These are phyloP conservation scores for Macrotus californicus DNA, from an alignment of 2,113 vertebrate species.

Conservation along the genomic window DNA sequence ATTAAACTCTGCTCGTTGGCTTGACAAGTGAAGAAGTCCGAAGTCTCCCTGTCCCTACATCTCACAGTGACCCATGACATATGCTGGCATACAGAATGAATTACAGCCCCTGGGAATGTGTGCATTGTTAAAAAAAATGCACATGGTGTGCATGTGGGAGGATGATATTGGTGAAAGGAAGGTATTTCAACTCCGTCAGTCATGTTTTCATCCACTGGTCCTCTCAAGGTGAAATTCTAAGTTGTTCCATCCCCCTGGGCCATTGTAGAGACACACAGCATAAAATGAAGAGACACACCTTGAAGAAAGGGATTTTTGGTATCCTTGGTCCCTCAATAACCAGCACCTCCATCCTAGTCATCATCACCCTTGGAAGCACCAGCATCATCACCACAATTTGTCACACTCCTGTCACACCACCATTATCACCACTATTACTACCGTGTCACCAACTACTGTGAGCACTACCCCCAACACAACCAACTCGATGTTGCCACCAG, in stretches of 20 bases:
- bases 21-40: background rate
- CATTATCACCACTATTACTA: background rate
- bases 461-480: accelerated
- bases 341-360: background rate
- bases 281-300: background rate
- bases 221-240: slow-evolving; percentile 25
- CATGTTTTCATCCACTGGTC: background rate
- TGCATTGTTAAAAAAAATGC: background rate
- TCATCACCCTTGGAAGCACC: background rate
- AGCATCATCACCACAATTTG: background rate
- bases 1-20: background rate
- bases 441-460: background rate
- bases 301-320: background rate
- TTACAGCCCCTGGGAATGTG: background rate
- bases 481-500: background rate
- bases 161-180: background rate
- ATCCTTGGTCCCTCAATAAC: background rate
- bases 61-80: background rate
- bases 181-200: background rate
- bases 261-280: background rate
- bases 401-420: background rate
- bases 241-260: background rate
- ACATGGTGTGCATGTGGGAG: background rate
- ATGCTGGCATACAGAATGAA: background rate
- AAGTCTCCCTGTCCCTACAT: background rate